Conservation (phyloP, 1,140 invertebrate species). For the Pararge aegeria region DNA sequence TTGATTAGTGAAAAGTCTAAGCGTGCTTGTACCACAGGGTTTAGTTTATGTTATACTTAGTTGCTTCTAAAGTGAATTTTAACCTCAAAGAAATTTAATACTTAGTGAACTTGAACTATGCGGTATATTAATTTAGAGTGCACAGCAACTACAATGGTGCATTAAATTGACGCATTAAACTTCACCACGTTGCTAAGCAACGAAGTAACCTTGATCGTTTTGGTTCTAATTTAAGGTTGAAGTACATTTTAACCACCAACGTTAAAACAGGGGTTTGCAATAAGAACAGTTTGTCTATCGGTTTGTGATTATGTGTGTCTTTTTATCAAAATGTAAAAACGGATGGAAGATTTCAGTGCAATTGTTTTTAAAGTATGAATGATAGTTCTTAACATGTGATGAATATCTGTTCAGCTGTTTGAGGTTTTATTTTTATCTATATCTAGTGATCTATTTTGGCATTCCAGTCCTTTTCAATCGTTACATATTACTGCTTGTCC, state of each 20-base stretch:
- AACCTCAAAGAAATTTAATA: background rate
- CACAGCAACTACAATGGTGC: constrained; percentile 32
- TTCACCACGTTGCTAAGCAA: constrained; percentile 61
- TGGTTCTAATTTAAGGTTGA: constrained; percentile 17
- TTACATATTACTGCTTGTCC: no score
- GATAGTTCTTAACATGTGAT: no score
- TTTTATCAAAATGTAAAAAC: no score
- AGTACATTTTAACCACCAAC: background rate
- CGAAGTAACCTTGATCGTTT: constrained; percentile 33
- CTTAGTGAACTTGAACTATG: background rate
- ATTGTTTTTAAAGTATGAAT: no score
- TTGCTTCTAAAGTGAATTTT: background rate
- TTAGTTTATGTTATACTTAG: background rate
- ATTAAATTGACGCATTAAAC: constrained; percentile 49
- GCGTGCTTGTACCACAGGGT: constrained; percentile 7
- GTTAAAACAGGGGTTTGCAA: no score
- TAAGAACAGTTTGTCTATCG: no score
- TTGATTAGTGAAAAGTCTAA: constrained; percentile 45
- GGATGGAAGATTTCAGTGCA: no score
- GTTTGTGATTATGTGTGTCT: no score
- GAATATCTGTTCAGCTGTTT: no score
- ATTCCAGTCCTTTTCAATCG: no score
- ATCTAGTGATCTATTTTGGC: no score
- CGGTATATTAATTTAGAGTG: constrained; percentile 4
- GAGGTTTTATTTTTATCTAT: no score